phyloP scores from a whole-genome alignment of 2,797 vertebrate species.

The Nasua narica region DNA sequence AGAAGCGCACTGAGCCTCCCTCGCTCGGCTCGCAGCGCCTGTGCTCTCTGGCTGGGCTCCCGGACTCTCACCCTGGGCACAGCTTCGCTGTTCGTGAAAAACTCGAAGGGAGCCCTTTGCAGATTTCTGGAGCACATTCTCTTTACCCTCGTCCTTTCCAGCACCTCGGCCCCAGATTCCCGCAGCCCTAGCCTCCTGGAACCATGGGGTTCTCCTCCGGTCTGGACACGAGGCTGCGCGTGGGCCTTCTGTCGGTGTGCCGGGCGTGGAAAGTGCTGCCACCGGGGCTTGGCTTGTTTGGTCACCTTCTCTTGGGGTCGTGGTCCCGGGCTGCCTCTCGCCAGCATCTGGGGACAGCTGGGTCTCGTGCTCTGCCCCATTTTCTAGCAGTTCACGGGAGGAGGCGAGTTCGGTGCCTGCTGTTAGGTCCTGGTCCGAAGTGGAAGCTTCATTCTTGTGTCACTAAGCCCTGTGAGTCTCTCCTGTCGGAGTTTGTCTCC shows the following conservation, averaged over 20 bases:
- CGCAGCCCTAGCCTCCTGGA: neutral
- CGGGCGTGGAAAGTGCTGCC: neutral
- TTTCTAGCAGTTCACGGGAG: neutral
- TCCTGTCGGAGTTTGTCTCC: neutral
- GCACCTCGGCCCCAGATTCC: neutral
- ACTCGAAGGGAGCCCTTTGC: neutral
- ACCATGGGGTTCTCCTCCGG: rapidly evolving
- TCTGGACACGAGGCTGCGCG: rapidly evolving
- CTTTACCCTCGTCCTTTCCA: neutral
- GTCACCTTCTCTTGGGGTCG: rapidly evolving
- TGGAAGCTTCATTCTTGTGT: neutral
- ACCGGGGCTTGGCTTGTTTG: neutral
- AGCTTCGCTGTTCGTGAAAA: too few species aligned
- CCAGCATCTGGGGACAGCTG: neutral
- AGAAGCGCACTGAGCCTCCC: rapidly evolving
- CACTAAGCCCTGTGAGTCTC: neutral
- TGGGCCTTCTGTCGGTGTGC: neutral
- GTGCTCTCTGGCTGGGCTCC: neutral
- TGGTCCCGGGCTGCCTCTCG: neutral
- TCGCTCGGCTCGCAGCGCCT: rapidly evolving
- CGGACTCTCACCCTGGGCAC: neutral
- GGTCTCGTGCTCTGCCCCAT: rapidly evolving
- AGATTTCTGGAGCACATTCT: neutral
- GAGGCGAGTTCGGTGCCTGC: neutral
- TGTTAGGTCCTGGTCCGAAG: neutral